Conservation (phyloP, 2,888 invertebrate genomes). For the Drosophila barbarae region DNA sequence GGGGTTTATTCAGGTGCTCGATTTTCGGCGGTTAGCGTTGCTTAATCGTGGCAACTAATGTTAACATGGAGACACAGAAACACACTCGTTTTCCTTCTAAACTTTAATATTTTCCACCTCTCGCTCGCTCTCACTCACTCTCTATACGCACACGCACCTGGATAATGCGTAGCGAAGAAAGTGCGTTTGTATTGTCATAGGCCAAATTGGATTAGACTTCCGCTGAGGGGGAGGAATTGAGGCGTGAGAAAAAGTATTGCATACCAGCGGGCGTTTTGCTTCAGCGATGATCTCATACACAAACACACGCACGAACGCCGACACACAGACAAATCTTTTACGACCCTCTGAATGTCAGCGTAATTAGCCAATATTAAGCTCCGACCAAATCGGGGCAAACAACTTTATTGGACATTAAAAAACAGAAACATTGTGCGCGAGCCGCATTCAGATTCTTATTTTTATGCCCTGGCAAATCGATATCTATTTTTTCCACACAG, state of each 20-base stretch:
- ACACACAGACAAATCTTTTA: constrained; percentile 11
- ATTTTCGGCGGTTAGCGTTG: constrained; percentile 29
- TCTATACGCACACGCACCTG: constrained; percentile 67
- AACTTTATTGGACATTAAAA: constrained; percentile 38
- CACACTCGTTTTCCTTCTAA: constrained; percentile 39
- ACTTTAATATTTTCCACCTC: constrained; percentile 21
- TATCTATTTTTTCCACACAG: constrained; percentile 69
- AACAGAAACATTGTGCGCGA: constrained; percentile 3
- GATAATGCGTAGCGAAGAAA: constrained; percentile 66
- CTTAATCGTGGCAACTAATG: constrained; percentile 52
- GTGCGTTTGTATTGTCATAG: constrained; percentile 63
- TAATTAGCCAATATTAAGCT: constrained; percentile 57
- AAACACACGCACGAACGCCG: constrained; percentile 26
- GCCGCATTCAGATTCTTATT: constrained; percentile 34
- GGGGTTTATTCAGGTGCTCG: constrained; percentile 17
- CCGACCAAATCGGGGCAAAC: constrained; percentile 22
- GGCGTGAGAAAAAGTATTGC: constrained; percentile 56
- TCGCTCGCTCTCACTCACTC: constrained; percentile 30
- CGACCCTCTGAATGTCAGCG: constrained; percentile 25
- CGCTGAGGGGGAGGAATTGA: constrained; percentile 24
- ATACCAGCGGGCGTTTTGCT: constrained; percentile 59
- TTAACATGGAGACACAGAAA: constrained; percentile 49
- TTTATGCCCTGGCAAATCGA: constrained; percentile 59
- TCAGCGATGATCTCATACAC: constrained; percentile 67
- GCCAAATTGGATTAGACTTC: constrained; percentile 56